phyloP scores from a whole-genome alignment of 92 coral and sea anemone genomes.

The Heliopora coerulea region DNA sequence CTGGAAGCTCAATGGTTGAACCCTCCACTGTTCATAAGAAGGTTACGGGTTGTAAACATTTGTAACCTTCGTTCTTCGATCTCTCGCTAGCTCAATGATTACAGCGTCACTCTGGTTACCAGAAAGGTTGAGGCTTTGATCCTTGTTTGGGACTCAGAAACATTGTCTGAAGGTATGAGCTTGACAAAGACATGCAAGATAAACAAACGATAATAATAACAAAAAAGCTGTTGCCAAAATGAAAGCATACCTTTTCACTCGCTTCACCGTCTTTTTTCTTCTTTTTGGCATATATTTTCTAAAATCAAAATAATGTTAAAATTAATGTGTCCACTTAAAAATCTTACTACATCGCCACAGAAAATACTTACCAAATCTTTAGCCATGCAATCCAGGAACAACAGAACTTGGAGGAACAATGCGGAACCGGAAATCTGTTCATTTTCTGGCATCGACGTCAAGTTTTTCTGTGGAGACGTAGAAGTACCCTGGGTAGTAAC shows the following conservation, averaged over 20 bases:
- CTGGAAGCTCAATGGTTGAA: too few relatives aligned
- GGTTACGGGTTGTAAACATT: too few relatives aligned
- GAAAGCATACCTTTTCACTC: slow-evolving; percentile 61
- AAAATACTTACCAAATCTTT: slow-evolving; percentile 77
- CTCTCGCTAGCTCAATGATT: too few relatives aligned
- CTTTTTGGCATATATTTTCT: slow-evolving; percentile 50
- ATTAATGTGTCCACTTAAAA: too few relatives aligned
- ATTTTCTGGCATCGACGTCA: slow-evolving; percentile 63
- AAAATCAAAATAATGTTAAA: not conserved
- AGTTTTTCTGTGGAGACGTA: slow-evolving; percentile 65
- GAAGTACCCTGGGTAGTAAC: too few relatives aligned
- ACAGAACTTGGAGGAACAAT: slow-evolving; percentile 74
- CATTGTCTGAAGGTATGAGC: too few relatives aligned
- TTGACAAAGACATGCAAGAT: not conserved
- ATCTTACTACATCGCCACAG: too few relatives aligned
- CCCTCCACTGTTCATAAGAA: too few relatives aligned
- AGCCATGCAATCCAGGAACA: slow-evolving; percentile 90
- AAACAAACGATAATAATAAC: not conserved
- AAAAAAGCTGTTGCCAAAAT: not conserved
- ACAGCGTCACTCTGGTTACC: too few relatives aligned
- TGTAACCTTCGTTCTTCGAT: too few relatives aligned
- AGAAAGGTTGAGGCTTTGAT: too few relatives aligned
- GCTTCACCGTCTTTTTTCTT: slow-evolving; percentile 49
- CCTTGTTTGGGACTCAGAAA: too few relatives aligned
- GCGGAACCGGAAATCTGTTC: slow-evolving; percentile 67